Evolutionary conservation across 2,888 invertebrate species (phyloP).

Genomic region (Sphaerophoria rueppellii): DNA sequence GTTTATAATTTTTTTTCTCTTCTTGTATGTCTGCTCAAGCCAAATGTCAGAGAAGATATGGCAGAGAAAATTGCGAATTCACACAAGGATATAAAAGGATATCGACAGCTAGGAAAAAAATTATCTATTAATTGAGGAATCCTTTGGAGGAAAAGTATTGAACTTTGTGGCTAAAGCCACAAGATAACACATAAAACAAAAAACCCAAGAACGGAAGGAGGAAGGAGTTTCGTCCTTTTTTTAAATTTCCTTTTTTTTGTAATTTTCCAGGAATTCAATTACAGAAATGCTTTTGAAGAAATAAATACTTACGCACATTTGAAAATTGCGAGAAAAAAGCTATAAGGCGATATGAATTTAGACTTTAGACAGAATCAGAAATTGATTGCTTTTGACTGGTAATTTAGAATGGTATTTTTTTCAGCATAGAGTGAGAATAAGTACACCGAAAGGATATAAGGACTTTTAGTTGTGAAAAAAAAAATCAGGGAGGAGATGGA

Average conservation of each 20-base stretch:
- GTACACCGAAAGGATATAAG: background rate
- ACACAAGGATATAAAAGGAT: constrained; percentile 47
- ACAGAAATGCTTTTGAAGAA: constrained; percentile 54
- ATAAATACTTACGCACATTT: constrained; percentile 12
- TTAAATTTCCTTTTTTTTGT: background rate
- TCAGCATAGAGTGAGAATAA: background rate
- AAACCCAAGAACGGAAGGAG: background rate
- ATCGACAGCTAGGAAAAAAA: constrained; percentile 11
- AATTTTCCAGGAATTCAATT: constrained; percentile 61
- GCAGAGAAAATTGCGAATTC: constrained; percentile 13
- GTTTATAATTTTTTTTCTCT: constrained; percentile 1
- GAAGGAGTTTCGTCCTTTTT: constrained; percentile 14
- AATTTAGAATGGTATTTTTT: constrained; percentile 14
- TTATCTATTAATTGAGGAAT: constrained; percentile 28
- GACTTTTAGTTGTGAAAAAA: background rate
- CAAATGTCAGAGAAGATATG: background rate
- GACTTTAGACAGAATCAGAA: background rate
- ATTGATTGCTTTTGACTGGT: constrained; percentile 30
- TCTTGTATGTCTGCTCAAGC: background rate
- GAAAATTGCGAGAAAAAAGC: too few species aligned
- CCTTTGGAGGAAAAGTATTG: constrained; percentile 34
- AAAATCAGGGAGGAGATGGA: background rate
- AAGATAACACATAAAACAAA: constrained; percentile 43
- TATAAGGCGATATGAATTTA: background rate
- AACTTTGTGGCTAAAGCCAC: constrained; percentile 52